phyloP scores from a whole-genome alignment of 1,140 invertebrate genomes.

The Copidosoma floridanum region DNA sequence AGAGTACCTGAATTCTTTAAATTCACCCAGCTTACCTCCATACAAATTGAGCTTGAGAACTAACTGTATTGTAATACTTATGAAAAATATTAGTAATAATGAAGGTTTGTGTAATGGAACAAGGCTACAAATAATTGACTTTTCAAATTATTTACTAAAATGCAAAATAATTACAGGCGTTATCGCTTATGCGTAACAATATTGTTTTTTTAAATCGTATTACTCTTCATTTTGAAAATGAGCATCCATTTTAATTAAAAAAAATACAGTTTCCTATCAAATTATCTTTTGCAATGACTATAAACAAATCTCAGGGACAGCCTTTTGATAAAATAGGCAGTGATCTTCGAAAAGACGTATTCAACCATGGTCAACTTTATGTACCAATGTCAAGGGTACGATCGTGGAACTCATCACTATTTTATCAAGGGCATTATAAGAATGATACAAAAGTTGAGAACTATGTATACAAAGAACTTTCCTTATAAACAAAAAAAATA shows the following conservation, averaged over 20 bases:
- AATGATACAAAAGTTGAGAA: background rate
- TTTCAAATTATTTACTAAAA: background rate
- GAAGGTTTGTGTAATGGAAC: constrained; percentile 9
- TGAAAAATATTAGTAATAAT: constrained; percentile 2
- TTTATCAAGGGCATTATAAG: background rate
- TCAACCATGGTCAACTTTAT: background rate
- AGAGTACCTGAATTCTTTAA: constrained; percentile 22
- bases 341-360: background rate
- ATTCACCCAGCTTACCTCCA: background rate
- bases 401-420: background rate
- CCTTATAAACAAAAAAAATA: background rate
- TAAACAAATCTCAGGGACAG: constrained; percentile 2
- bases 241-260: background rate
- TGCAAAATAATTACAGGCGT: constrained; percentile 1
- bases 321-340: background rate
- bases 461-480: background rate
- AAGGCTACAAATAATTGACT: constrained; percentile 12
- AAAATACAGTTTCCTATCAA: background rate
- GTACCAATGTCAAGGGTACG: background rate
- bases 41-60: constrained; percentile 11
- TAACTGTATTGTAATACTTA: constrained; percentile 15
- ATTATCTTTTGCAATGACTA: constrained; percentile 2
- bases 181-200: background rate
- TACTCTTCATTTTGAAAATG: background rate
- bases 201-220: constrained; percentile 5